Base-by-base conservation (phyloP, 35 echinoderm and acorn worm genomes). In the Eucidaris tribuloides region DNA sequence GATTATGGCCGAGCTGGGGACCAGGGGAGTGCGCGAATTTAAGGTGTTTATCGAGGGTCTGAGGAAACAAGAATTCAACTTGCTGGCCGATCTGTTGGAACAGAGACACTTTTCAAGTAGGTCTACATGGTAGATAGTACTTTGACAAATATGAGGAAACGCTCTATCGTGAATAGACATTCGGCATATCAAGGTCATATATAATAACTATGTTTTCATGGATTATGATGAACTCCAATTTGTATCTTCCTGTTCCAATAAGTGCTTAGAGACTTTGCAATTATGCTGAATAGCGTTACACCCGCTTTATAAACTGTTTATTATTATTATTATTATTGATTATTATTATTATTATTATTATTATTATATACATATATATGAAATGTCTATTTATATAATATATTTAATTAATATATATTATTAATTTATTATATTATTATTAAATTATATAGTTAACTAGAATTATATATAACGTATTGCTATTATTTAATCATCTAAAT, bases 61-160 rank as follows among this genome's bases (percentile, higher is more conserved):
- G 29, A 72, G 85, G 14, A 88, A 88, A 30, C 65, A 87, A 54
- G 71, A 92, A 22, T 46, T 97, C 18, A 85, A 83, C 48, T 36
- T 97, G 70, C 63, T 97, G 44, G 80, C 94, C 2, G 94, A 97
- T 57, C 64, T 97, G 15, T 33, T 97, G 38, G 89, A 97, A 45
- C 83, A 92, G 39, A 97, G 92, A 85, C 94, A 97, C 57, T 91
- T 88, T 24, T 92, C 94, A 92, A 97, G 94, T 97, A 88, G 84
- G 94, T 87, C 6, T 20, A 7, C 25, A 55, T 27, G 2, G 2
- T 23, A 17, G 14, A 46, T 28, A 55, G 2, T 19, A 46, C 25
- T 79, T 65, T 19, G 9, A 18, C 14, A 7, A 19, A 7, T 31
- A 13, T 65, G 7, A 7, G 7, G 62, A n/a, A 54, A 54, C n/a